These are phyloP conservation scores for Cepaea nemoralis DNA, from an alignment of 1,140 invertebrate genomes.

Conservation along the genomic window DNA sequence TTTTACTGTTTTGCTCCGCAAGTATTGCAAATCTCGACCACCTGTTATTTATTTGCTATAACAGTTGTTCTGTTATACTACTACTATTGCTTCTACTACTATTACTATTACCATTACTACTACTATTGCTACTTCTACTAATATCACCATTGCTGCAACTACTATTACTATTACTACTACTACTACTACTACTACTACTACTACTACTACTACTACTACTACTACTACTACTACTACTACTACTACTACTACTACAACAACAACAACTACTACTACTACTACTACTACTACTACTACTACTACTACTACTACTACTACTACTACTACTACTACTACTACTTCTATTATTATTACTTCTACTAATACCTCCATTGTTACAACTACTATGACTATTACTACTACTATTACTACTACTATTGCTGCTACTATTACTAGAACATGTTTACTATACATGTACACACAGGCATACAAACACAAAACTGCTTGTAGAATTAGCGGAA, in stretches of 20 bases:
- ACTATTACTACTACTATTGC: too few species aligned
- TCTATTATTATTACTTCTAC: too few species aligned
- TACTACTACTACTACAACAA: slow-evolving; percentile 25
- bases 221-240: slow-evolving; percentile 31
- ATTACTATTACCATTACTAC: slow-evolving; percentile 8
- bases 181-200: slow-evolving; percentile 35
- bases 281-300: slow-evolving; percentile 38
- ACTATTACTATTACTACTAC: slow-evolving; percentile 26
- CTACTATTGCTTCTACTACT: slow-evolving; percentile 13
- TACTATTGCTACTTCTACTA: neutral
- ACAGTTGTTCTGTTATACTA: too few species aligned
- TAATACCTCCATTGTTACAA: too few species aligned
- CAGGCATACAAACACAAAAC: too few species aligned
- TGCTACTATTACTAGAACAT: too few species aligned
- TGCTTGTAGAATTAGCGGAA: too few species aligned
- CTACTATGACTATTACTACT: too few species aligned
- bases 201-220: slow-evolving; percentile 35
- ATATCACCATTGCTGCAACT: neutral
- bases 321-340: slow-evolving; percentile 20
- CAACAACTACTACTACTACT: slow-evolving; percentile 23
- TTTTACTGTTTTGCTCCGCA: neutral
- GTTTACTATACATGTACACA: too few species aligned
- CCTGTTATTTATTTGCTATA: too few species aligned
- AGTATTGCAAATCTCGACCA: too few species aligned
- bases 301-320: slow-evolving; percentile 34